Evolutionary conservation across 1,140 invertebrate species (phyloP).

Genomic region (Diuraphis noxia): DNA sequence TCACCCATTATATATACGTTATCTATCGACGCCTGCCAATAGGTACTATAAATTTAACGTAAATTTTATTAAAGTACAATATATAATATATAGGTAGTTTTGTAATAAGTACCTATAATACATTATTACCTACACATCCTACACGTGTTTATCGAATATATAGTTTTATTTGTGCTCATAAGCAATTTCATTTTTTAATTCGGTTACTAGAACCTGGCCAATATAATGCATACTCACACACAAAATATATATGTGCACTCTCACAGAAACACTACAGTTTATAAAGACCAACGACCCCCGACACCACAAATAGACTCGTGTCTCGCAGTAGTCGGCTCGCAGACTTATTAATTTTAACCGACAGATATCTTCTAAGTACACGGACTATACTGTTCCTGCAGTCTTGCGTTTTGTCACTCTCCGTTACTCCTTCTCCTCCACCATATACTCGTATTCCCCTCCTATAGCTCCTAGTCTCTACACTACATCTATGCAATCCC

Average conservation of each 20-base stretch:
- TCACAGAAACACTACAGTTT: constrained; percentile 18
- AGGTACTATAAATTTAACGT: not conserved
- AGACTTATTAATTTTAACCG: constrained; percentile 54
- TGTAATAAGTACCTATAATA: not conserved
- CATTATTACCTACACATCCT: not conserved
- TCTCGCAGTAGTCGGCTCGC: constrained; percentile 26
- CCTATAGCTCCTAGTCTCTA: too few species aligned
- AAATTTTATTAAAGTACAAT: not conserved
- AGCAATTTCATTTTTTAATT: not conserved
- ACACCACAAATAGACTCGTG: constrained; percentile 47
- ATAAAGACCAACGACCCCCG: constrained; percentile 48
- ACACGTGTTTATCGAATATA: too few species aligned
- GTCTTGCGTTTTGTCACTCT: not conserved
- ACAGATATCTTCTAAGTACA: constrained; percentile 49
- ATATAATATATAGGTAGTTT: not conserved
- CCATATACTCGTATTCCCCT: not conserved
- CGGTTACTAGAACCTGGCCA: not conserved
- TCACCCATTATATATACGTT: too few species aligned
- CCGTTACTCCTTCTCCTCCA: not conserved
- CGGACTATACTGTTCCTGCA: constrained; percentile 43
- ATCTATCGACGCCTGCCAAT: too few species aligned
- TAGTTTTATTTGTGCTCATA: not conserved
- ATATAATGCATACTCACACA: not conserved
- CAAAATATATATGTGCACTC: not conserved
- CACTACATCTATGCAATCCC: not conserved